Conservation (phyloP, 2,888 invertebrate species). For the Busseola fusca region DNA sequence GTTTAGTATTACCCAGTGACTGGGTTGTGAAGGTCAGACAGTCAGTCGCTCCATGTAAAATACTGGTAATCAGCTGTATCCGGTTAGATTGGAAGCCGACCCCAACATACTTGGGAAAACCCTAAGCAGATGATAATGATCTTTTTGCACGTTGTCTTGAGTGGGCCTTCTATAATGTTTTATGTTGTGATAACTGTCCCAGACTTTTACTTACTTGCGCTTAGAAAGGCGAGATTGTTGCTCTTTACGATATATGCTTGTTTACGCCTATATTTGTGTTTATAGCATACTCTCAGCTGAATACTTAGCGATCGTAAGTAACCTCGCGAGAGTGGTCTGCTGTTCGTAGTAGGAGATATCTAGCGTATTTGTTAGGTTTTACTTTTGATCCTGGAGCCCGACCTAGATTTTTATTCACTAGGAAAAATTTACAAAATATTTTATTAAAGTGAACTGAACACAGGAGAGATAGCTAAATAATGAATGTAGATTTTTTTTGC, state of each 20-base stretch:
- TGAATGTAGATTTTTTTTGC: slow-evolving; percentile 2
- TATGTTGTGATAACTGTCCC: slow-evolving; percentile 30
- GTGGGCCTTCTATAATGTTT: slow-evolving; percentile 21
- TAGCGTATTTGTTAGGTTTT: not conserved
- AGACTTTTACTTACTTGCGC: slow-evolving; percentile 59
- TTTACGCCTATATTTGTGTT: slow-evolving; percentile 43
- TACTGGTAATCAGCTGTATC: no score
- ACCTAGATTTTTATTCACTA: not conserved
- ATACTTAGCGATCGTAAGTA: slow-evolving; percentile 43
- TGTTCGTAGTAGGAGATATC: not conserved
- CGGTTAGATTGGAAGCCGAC: no score
- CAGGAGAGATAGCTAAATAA: not conserved
- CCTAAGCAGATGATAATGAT: no score
- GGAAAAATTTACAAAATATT: rapidly evolving
- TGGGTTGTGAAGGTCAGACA: no score
- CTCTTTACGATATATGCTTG: slow-evolving; percentile 52
- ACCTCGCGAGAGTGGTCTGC: slow-evolving; percentile 28
- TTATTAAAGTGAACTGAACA: not conserved
- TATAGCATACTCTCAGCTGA: slow-evolving; percentile 43
- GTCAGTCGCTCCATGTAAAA: no score
- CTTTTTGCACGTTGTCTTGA: not conserved
- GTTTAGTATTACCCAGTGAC: no score
- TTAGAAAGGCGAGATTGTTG: slow-evolving; percentile 57
- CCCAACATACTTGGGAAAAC: no score
- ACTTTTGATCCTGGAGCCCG: not conserved